phyloP scores from a whole-genome alignment of 2,888 invertebrate genomes.

The Tenthredo distinguenda region DNA sequence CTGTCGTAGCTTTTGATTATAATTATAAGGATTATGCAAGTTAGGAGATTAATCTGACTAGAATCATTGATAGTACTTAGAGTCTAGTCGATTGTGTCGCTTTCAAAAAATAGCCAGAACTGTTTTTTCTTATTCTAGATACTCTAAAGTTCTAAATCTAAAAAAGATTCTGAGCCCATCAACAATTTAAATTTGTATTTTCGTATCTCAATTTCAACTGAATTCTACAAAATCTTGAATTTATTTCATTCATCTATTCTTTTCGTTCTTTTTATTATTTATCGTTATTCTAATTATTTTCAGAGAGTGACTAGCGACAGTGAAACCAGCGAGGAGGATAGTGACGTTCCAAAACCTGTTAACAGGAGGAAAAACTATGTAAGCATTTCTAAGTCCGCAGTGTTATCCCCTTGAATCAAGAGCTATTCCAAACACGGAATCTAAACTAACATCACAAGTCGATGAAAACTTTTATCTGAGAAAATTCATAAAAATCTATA shows the following conservation, averaged over 20 bases:
- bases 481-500: neutral
- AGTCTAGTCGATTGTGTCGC: no score
- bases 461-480: neutral
- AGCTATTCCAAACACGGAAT: neutral
- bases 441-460: no score
- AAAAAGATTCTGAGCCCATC: neutral
- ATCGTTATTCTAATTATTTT: slow-evolving; percentile 64
- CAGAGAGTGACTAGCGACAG: slow-evolving; percentile 81
- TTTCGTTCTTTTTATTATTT: neutral
- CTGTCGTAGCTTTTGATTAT: no score
- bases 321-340: slow-evolving; percentile 72
- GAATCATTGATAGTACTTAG: no score
- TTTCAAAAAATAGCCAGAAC: no score
- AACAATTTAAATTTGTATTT: neutral
- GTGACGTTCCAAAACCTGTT: slow-evolving; percentile 66
- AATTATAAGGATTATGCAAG: no score
- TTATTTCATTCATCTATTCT: no score
- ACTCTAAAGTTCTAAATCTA: neutral
- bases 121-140: neutral
- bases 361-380: slow-evolving; percentile 69
- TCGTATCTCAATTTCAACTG: neutral
- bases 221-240: neutral
- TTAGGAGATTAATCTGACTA: no score
- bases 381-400: slow-evolving; percentile 54
- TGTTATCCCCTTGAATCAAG: neutral